A percentile compares a stretch with the other conserved stretches of the same genome.
Conservation (phyloP, 2,113 vertebrate genomes). For the Centropristis striata region DNA sequence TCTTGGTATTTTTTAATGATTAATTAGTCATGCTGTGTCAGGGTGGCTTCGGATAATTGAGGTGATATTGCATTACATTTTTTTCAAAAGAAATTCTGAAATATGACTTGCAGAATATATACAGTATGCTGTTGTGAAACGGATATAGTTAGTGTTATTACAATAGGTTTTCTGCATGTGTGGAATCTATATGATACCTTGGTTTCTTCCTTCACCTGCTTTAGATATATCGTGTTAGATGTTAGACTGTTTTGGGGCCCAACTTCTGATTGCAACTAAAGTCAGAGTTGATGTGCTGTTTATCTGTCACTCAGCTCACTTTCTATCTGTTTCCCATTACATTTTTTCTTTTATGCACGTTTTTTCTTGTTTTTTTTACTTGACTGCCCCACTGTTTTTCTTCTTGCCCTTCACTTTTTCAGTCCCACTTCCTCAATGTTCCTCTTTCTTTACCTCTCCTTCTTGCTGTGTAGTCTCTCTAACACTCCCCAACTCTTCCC, state of each 20-base stretch:
- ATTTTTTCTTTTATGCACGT: neutral
- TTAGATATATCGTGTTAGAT: too few species aligned
- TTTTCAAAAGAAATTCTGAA: neutral
- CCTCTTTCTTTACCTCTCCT: neutral
- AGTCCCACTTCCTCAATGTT: neutral
- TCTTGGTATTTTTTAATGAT: neutral
- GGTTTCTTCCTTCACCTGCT: neutral
- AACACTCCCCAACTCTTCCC: neutral
- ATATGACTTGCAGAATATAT: neutral
- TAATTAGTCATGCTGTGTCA: neutral
- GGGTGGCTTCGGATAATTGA: neutral
- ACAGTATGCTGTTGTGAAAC: neutral
- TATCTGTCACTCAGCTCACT: neutral
- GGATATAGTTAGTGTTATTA: neutral
- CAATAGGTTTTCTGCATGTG: neutral
- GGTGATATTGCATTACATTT: neutral
- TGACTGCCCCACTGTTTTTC: neutral
- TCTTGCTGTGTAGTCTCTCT: neutral
- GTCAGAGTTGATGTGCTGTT: neutral
- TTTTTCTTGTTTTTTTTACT: neutral
- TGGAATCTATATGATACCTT: neutral
- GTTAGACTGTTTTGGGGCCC: neutral
- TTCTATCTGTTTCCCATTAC: fast-evolving
- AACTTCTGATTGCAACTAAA: neutral
- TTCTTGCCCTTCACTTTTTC: neutral